These are phyloP conservation scores for Thunnus albacares DNA, from an alignment of 2,797 vertebrate species.

Conservation along the genomic window DNA sequence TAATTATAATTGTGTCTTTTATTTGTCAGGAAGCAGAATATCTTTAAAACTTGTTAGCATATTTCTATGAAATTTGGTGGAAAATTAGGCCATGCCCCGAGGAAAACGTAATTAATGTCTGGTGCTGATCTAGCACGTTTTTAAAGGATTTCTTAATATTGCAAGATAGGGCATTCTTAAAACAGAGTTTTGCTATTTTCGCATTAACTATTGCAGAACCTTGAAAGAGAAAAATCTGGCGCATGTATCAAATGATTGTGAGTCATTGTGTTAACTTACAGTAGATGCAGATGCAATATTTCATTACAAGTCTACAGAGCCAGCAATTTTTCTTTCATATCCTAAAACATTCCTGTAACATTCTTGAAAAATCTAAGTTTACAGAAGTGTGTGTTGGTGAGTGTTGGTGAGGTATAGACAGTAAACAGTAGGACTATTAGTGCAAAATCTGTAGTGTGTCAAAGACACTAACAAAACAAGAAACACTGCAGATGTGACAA, in stretches of 20 bases:
- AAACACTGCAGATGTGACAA: not conserved
- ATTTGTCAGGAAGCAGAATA: conserved; percentile 11
- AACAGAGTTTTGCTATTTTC: not conserved
- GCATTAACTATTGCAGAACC: not conserved
- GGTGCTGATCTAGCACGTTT: conserved; percentile 50
- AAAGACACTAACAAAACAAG: too few relatives aligned
- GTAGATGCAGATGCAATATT: too few relatives aligned
- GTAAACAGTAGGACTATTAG: too few relatives aligned
- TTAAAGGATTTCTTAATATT: conserved; percentile 33
- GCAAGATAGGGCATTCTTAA: conserved; percentile 9
- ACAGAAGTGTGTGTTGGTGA: too few relatives aligned
- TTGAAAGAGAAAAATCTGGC: not conserved
- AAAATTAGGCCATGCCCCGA: conserved; percentile 42
- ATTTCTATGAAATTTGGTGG: conserved; percentile 23
- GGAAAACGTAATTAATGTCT: conserved; percentile 36
- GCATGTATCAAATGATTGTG: too few relatives aligned
- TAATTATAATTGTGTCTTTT: conserved; percentile 22
- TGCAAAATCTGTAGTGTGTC: too few relatives aligned
- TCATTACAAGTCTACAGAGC: not conserved
- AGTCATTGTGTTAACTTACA: too few relatives aligned
- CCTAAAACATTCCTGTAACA: too few relatives aligned
- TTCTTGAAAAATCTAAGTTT: too few relatives aligned
- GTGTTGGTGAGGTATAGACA: not conserved
- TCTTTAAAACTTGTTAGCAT: conserved; percentile 17
- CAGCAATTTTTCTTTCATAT: not conserved